Conservation (phyloP, 2,797 vertebrate species). For the Typhlichthys eigenmanni region DNA sequence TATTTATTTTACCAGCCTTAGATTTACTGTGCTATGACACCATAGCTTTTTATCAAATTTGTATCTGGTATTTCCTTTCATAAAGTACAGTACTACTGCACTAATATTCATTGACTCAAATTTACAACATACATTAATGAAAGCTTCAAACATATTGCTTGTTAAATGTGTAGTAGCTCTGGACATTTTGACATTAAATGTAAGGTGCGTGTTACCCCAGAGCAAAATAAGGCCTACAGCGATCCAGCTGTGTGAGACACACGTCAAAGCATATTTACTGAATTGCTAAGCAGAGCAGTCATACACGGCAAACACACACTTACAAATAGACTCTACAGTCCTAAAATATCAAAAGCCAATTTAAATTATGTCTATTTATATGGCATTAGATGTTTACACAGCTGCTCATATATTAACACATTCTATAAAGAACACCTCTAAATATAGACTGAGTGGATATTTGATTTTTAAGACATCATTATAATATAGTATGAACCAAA, state of each 20-base stretch:
- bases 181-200: slow-evolving; percentile 27
- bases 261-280: not conserved
- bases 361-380: too few species aligned
- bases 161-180: not conserved
- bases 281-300: not conserved
- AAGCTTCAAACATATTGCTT: too few species aligned
- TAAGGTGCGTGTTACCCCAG: slow-evolving; percentile 32
- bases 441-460: slow-evolving; percentile 15
- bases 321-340: slow-evolving; percentile 19
- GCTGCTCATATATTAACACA: too few species aligned
- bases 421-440: not conserved
- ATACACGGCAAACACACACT: slow-evolving; percentile 16
- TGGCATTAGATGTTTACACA: too few species aligned
- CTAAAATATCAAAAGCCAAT: not conserved
- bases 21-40: too few species aligned
- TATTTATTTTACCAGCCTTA: too few species aligned
- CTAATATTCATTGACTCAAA: too few species aligned
- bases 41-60: too few species aligned
- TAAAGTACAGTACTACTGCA: too few species aligned
- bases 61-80: too few species aligned
- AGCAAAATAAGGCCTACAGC: slow-evolving; percentile 31
- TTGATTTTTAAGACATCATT: slow-evolving; percentile 8
- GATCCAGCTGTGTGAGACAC: slow-evolving; percentile 36
- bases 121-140: too few species aligned
- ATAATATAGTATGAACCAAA: slow-evolving; percentile 27